phyloP scores from a whole-genome alignment of 2,888 invertebrate species.

The Lymantria dispar region DNA sequence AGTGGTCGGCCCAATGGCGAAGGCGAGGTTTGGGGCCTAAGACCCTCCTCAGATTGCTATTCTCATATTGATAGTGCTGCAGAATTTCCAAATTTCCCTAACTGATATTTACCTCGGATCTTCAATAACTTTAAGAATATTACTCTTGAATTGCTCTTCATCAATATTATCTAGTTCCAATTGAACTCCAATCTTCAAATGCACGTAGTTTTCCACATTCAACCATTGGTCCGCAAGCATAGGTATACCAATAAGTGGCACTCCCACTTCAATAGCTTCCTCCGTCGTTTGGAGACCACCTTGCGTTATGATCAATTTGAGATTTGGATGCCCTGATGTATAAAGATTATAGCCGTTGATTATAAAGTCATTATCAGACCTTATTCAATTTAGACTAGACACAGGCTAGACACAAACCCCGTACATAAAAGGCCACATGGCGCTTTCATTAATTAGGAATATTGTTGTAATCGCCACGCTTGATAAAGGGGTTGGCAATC shows the following conservation, averaged over 20 bases:
- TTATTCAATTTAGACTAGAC: neutral
- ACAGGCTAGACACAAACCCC: neutral
- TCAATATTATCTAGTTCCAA: neutral
- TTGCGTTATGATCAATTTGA: slow-evolving; percentile 21
- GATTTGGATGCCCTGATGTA: slow-evolving; percentile 17
- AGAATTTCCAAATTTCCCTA: too few relatives aligned
- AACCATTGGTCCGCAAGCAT: slow-evolving; percentile 12
- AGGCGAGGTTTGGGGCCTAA: too few relatives aligned
- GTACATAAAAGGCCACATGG: too few relatives aligned
- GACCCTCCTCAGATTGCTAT: too few relatives aligned
- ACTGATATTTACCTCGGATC: slow-evolving; percentile 1
- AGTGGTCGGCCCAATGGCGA: too few relatives aligned
- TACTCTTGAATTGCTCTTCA: slow-evolving; percentile 2
- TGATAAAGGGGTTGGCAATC: too few relatives aligned
- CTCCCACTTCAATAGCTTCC: slow-evolving; percentile 16
- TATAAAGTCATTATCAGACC: neutral
- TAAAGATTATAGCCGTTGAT: neutral
- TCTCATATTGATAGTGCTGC: too few relatives aligned
- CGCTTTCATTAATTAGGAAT: too few relatives aligned
- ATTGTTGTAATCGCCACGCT: too few relatives aligned
- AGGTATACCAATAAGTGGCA: slow-evolving; percentile 21
- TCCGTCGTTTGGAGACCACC: slow-evolving; percentile 21
- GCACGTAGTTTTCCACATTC: slow-evolving; percentile 13
- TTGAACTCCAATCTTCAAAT: slow-evolving; percentile 5
- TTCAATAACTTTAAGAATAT: slow-evolving; percentile 4